Conservation (phyloP, 2,113 vertebrate genomes). For the Salvelinus alpinus region DNA sequence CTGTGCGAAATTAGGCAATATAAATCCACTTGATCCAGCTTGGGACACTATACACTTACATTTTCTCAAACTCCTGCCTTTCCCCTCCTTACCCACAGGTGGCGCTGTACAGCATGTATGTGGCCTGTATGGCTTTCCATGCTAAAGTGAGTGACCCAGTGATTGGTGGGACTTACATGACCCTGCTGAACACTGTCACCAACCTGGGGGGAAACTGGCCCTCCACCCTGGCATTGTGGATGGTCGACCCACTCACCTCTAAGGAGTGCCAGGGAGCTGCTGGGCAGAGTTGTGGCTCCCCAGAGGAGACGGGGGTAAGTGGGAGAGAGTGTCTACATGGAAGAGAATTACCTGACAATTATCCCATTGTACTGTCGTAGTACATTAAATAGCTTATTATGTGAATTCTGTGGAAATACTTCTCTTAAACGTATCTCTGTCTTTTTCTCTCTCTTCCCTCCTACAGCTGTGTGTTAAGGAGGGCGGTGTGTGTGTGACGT, state of each 20-base stretch:
- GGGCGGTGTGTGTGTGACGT: slow-evolving; percentile 83
- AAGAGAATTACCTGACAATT: not conserved
- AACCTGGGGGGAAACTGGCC: slow-evolving; percentile 98
- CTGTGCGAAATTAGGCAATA: too few relatives aligned
- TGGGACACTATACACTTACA: too few relatives aligned
- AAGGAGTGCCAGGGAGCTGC: slow-evolving; percentile 84
- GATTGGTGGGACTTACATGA: slow-evolving; percentile 99
- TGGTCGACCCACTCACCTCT: slow-evolving; percentile 91
- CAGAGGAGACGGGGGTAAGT: slow-evolving; percentile 81
- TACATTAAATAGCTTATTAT: not conserved
- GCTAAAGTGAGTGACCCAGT: slow-evolving; percentile 96
- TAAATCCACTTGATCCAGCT: too few relatives aligned
- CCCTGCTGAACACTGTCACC: slow-evolving; percentile 92
- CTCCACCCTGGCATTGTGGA: slow-evolving; percentile 90
- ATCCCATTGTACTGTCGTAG: not conserved
- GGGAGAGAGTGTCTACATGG: too few relatives aligned
- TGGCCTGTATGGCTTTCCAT: slow-evolving; percentile 96
- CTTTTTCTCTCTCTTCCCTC: not conserved
- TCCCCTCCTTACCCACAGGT: slow-evolving; percentile 69
- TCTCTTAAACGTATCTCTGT: not conserved
- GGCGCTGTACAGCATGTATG: slow-evolving; percentile 95
- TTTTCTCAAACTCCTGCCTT: not conserved
- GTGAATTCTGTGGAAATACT: not conserved
- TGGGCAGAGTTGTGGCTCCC: slow-evolving; percentile 78
- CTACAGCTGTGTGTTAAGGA: slow-evolving; percentile 84